phyloP scores from a whole-genome alignment of 37 sponge, comb jelly and placozoan species.

The Haliclona indistincta region DNA sequence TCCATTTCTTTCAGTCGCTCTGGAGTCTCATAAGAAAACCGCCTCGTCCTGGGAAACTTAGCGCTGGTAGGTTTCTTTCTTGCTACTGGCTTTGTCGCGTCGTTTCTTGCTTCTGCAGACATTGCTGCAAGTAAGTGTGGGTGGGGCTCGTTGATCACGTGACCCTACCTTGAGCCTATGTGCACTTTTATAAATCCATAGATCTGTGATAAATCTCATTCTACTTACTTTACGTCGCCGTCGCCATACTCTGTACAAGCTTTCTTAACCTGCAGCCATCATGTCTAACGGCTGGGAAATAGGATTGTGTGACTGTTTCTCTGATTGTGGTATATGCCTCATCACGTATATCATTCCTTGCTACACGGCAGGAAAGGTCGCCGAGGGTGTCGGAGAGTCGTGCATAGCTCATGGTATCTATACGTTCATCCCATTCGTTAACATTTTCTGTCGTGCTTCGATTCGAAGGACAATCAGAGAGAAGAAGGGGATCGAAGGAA shows the following conservation, averaged over 20 bases:
- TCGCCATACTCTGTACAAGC: too few relatives aligned
- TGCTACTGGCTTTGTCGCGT: too few relatives aligned
- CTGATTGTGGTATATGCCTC: constrained; percentile 14
- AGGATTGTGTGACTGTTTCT: constrained; percentile 25
- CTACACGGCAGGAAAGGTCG: constrained; percentile 31
- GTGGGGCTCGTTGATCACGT: too few relatives aligned
- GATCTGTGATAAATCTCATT: too few relatives aligned
- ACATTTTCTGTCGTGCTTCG: background rate
- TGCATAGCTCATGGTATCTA: constrained; percentile 6
- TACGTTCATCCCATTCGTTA: background rate
- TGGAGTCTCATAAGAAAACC: constrained; percentile 25
- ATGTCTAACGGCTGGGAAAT: constrained; percentile 1
- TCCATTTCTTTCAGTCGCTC: constrained; percentile 59
- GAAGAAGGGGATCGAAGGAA: constrained; percentile 30
- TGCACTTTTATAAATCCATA: too few relatives aligned
- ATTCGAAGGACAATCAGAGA: constrained; percentile 18
- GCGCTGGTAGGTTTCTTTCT: too few relatives aligned
- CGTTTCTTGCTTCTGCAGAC: too few relatives aligned
- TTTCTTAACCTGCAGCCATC: background rate
- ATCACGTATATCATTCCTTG: constrained; percentile 17
- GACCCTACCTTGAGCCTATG: too few relatives aligned
- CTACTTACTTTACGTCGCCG: too few relatives aligned
- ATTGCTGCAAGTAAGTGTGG: too few relatives aligned
- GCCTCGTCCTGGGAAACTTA: constrained; percentile 11
- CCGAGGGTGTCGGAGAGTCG: constrained; percentile 16